Conservation (phyloP, 2,113 vertebrate species). For the Microtus ochrogaster region DNA sequence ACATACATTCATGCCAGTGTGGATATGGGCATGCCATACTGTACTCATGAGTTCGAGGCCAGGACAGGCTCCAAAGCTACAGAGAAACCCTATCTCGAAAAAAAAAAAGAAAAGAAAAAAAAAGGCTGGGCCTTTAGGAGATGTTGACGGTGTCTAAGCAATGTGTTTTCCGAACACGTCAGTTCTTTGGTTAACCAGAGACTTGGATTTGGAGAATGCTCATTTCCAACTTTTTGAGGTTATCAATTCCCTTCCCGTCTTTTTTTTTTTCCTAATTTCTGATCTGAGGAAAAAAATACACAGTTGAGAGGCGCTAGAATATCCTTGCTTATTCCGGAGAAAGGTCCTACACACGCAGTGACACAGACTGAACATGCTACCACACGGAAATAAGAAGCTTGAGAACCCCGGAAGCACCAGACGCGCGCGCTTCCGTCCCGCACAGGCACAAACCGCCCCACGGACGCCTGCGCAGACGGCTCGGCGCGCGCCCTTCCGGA, state of each 20-base stretch:
- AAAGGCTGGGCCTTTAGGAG: not conserved
- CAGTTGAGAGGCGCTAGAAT: not conserved
- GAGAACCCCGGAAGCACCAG: not conserved
- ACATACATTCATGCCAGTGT: too few relatives aligned
- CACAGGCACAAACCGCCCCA: not conserved
- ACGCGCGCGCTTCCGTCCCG: not conserved
- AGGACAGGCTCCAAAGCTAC: too few relatives aligned
- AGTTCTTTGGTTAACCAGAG: not conserved
- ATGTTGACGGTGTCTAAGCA: not conserved
- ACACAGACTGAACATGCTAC: accelerated
- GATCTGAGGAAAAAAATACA: not conserved
- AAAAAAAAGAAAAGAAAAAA: not conserved
- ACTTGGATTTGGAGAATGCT: not conserved
- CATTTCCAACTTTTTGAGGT: not conserved
- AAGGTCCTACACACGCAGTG: not conserved
- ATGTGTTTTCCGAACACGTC: not conserved
- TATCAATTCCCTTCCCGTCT: not conserved
- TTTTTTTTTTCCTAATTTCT: not conserved
- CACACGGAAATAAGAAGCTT: not conserved
- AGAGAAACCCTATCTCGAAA: too few relatives aligned
- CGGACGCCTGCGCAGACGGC: not conserved
- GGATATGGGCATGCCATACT: too few relatives aligned
- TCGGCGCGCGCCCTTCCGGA: not conserved
- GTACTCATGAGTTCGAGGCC: too few relatives aligned
- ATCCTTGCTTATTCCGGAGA: not conserved